A percentile compares a stretch with the other conserved stretches of the same genome.
These are phyloP conservation scores for Embidobia sp. DNA, from an alignment of 2,888 invertebrate genomes.

Conservation along the genomic window DNA sequence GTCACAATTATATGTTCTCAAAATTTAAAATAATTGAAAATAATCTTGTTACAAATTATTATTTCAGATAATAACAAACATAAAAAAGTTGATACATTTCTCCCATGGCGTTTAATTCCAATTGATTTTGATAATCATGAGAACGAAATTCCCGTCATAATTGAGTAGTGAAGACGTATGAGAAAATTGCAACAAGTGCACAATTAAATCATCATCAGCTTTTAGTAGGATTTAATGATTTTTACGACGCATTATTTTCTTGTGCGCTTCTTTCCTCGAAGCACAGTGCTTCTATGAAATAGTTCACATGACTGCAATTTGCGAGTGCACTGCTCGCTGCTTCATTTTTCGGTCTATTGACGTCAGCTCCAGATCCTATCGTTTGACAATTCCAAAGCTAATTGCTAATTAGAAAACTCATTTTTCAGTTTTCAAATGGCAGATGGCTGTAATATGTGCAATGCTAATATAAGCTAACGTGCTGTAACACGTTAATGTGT, in stretches of 20 bases:
- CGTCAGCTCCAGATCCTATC: neutral
- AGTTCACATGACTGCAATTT: conserved; percentile 38
- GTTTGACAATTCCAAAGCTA: neutral
- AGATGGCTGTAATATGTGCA: too few species aligned
- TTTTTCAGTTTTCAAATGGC: too few species aligned
- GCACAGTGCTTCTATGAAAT: conserved; percentile 26
- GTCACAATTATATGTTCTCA: too few species aligned
- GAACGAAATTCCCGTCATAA: conserved; percentile 30
- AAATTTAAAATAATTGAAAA: too few species aligned
- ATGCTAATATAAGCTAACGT: too few species aligned
- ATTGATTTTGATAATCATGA: conserved; percentile 38
- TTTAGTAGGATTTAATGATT: conserved; percentile 53
- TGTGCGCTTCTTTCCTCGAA: conserved; percentile 18
- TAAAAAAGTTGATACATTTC: too few species aligned
- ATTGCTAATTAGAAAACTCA: too few species aligned
- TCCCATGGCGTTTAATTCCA: conserved; percentile 11
- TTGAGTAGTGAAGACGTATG: conserved; percentile 40
- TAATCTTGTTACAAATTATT: too few species aligned
- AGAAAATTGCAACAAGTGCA: conserved; percentile 33
- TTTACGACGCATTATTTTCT: conserved; percentile 52
- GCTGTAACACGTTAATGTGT: too few species aligned
- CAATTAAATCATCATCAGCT: conserved; percentile 44
- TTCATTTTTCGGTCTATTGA: conserved; percentile 30
- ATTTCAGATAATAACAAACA: too few species aligned
- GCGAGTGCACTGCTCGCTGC: conserved; percentile 30